Evolutionary conservation across 2,113 vertebrate species (phyloP).

Genomic region (Merops nubicus): DNA sequence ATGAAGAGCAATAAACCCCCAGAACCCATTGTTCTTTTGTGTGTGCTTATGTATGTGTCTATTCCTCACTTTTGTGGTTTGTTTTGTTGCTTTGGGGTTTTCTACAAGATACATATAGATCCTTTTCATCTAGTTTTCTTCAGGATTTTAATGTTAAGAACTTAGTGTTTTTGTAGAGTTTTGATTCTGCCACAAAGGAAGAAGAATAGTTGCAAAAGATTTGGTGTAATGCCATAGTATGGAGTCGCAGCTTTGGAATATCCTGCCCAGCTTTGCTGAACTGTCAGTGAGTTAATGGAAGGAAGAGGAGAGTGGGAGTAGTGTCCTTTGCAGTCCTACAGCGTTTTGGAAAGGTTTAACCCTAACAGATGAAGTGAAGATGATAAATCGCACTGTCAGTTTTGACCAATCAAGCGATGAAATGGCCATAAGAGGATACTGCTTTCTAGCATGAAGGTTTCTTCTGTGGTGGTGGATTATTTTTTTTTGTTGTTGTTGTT

Average conservation of each 20-base stretch:
- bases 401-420: slow-evolving; percentile 62
- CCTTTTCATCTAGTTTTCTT: neutral
- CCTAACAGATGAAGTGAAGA: slow-evolving; percentile 52
- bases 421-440: neutral
- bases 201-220: neutral
- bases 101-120: neutral
- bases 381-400: slow-evolving; percentile 68
- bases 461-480: neutral
- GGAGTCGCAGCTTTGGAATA: neutral
- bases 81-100: neutral
- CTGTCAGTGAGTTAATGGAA: slow-evolving; percentile 16
- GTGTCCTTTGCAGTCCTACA: neutral
- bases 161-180: neutral
- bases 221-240: neutral
- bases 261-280: neutral
- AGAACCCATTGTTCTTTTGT: neutral
- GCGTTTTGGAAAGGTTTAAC: slow-evolving; percentile 56
- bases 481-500: neutral
- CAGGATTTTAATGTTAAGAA: neutral
- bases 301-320: neutral
- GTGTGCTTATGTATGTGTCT: neutral
- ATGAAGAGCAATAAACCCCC: neutral
- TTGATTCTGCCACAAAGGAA: neutral
- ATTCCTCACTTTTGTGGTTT: neutral
- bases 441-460: neutral